Percentiles rank a stretch among this genome's conserved stretches.
These are phyloP conservation scores for Trachelus troglodyta DNA, from an alignment of 2,888 invertebrate species.

Conservation along the genomic window DNA sequence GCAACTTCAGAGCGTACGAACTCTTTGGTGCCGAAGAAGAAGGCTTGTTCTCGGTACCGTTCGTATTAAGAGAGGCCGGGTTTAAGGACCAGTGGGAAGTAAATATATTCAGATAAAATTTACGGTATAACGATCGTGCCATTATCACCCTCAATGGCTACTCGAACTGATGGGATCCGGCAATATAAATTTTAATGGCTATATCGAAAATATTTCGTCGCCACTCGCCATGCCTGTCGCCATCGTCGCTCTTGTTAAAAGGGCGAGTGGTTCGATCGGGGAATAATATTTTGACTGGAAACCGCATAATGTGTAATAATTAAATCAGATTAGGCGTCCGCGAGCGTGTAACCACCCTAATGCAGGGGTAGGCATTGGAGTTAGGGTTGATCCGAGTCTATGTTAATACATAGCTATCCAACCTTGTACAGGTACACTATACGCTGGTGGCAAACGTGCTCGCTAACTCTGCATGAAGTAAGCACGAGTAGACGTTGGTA, in stretches of 20 bases:
- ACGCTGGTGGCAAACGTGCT: not conserved
- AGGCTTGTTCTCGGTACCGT: not conserved
- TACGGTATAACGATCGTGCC: not conserved
- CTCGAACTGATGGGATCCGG: not conserved
- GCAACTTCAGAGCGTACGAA: not conserved
- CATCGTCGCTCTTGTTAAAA: not conserved
- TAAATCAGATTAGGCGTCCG: constrained; percentile 54
- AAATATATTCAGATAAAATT: not conserved
- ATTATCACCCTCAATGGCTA: not conserved
- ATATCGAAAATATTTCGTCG: not conserved
- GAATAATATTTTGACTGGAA: constrained; percentile 28
- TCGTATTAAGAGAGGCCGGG: not conserved
- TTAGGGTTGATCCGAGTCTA: constrained; percentile 25
- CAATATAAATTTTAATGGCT: not conserved
- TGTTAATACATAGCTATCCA: constrained; percentile 25
- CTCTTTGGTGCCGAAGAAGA: not conserved
- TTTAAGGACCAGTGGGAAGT: not conserved
- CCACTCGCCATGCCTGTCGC: not conserved
- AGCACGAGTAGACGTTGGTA: constrained; percentile 28
- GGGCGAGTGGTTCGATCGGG: not conserved
- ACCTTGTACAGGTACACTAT: not conserved
- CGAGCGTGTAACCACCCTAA: constrained; percentile 51
- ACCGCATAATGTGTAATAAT: constrained; percentile 56
- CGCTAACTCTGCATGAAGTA: constrained; percentile 32
- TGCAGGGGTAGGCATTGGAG: constrained; percentile 48